Percentiles rank a stretch among this genome's conserved stretches.
These are phyloP conservation scores for Meganola albula DNA, from an alignment of 2,888 invertebrate species.

Conservation along the genomic window DNA sequence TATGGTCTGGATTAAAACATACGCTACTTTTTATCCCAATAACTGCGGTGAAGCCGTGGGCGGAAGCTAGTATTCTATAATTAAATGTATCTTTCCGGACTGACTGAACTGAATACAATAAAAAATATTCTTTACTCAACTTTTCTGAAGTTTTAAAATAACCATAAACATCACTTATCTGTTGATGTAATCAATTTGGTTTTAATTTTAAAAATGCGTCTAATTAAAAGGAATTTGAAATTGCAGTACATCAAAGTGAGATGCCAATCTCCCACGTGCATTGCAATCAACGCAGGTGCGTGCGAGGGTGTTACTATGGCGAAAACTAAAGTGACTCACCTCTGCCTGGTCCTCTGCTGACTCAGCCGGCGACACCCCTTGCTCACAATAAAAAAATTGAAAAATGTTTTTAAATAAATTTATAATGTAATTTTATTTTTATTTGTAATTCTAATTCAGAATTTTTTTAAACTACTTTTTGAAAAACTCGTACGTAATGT, in stretches of 20 bases:
- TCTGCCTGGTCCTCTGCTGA: slow-evolving; percentile 60
- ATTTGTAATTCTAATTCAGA: slow-evolving; percentile 9
- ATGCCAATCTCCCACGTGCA: slow-evolving; percentile 25
- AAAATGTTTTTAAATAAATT: slow-evolving; percentile 6
- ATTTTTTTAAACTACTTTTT: slow-evolving; percentile 7
- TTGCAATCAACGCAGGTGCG: slow-evolving; percentile 36
- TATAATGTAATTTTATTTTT: slow-evolving; percentile 2
- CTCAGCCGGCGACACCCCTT: slow-evolving; percentile 68
- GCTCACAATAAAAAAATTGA: slow-evolving; percentile 30
- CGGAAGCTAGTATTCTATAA: no score
- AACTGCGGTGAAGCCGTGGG: no score
- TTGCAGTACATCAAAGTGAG: slow-evolving; percentile 26
- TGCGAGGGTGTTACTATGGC: slow-evolving; percentile 70
- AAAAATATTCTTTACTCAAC: no score
- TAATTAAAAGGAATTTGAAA: no score
- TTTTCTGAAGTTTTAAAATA: no score
- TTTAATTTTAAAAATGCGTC: no score
- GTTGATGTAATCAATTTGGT: no score
- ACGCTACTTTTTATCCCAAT: no score
- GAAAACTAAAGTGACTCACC: slow-evolving; percentile 64
- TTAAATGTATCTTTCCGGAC: no score
- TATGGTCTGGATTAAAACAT: no score
- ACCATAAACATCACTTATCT: no score
- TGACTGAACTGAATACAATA: no score
- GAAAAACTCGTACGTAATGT: slow-evolving; percentile 26